phyloP scores from a whole-genome alignment of 2,888 invertebrate genomes.

The Drosophila antonietae region DNA sequence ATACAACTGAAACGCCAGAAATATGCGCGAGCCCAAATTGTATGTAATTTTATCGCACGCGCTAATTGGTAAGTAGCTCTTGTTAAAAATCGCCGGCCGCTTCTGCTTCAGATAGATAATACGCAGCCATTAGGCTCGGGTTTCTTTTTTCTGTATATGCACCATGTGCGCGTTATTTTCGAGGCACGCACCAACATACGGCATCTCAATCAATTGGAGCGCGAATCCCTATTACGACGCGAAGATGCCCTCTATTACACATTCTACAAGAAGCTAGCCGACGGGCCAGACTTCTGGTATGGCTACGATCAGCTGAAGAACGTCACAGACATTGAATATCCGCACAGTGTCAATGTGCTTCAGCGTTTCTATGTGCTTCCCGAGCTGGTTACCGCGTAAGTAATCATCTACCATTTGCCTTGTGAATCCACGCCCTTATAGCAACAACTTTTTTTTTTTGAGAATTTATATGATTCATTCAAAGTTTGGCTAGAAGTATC shows the following conservation, averaged over 20 bases:
- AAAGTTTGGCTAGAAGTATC: background rate
- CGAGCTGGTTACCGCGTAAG: conserved; percentile 87
- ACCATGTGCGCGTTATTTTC: conserved; percentile 89
- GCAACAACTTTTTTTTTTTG: background rate
- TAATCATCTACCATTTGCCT: background rate
- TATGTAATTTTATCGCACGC: conserved; percentile 82
- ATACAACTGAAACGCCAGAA: conserved; percentile 45
- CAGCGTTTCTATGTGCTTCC: conserved; percentile 94
- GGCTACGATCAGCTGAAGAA: conserved; percentile 88
- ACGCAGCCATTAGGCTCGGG: conserved; percentile 85
- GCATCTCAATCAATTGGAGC: conserved; percentile 90
- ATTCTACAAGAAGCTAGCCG: conserved; percentile 93
- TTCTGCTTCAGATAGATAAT: background rate
- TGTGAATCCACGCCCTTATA: background rate
- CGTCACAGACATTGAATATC: conserved; percentile 92
- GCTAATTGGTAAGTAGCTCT: conserved; percentile 80
- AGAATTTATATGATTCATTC: background rate
- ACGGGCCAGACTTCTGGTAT: conserved; percentile 87
- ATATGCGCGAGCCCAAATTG: conserved; percentile 81
- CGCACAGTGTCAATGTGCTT: conserved; percentile 91
- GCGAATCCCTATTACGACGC: conserved; percentile 93
- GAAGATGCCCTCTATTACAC: conserved; percentile 97
- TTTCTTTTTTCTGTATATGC: conserved; percentile 87
- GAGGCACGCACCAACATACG: conserved; percentile 94
- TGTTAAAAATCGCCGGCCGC: conserved; percentile 28